Base-by-base conservation (phyloP, 2,797 vertebrate genomes). In the Falco biarmicus region DNA sequence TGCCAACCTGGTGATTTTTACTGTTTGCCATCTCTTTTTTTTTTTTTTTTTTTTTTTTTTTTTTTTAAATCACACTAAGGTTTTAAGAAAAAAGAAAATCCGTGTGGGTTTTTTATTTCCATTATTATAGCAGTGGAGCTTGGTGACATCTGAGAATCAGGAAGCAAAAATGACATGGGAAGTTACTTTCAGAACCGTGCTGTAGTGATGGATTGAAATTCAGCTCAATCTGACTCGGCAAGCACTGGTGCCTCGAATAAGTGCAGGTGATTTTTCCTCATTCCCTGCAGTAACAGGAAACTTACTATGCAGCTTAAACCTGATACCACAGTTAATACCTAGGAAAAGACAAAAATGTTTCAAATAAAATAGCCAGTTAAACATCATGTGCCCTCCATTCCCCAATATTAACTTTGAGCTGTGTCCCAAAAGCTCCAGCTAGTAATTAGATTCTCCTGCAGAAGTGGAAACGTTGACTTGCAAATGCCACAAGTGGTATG, bases 401-500 rank as follows among this genome's bases (percentile, higher is more conserved):
- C 80, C 83, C 69, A 91, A 3, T 86, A 48, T 90, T 84, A 95
- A 73, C 85, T 94, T 71, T 17, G 63, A 90, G 89, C 63, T 84
- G 34, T 43, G 47, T 95, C 95, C 76, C 91, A 61, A 48, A 84
- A 91, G 95, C 87, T 95, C 89, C 89, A 66, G 80, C 71, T 22
- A 14, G 53, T 86, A 86, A 88, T 89, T 65, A 51, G 76, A 86
- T 90, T 90, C 51, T 86, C 21, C 22, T 73, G 69, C 69, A 88
- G 76, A 75, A 86, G 48, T 41, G 91, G 63, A 63, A 77, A 77
- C 93, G 81, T 83, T 88, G 73, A 78, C 84, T 90, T 84, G 79
- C 59, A 78, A 56, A 68, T 86, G 85, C 34, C 89, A 48, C 5
- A 3, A 91, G 91, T 89, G 91, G 48, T 85, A 50, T n/a, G 87